Conservation (phyloP, 2,113 vertebrate genomes). For the Siniperca chuatsi region DNA sequence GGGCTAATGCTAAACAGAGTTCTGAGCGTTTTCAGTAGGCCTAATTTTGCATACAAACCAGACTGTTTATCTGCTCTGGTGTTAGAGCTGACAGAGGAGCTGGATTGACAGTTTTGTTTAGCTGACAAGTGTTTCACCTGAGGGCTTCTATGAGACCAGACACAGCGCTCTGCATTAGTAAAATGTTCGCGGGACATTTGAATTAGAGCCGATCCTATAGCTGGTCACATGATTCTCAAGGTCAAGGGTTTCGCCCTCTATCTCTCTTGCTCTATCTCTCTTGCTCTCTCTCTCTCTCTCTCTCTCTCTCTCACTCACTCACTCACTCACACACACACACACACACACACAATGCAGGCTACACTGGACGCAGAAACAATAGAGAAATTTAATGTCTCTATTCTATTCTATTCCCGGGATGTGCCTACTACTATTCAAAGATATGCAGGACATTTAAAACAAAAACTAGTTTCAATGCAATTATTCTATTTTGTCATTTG, state of each 20-base stretch:
- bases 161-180: slow-evolving; percentile 23
- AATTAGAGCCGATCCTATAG: not conserved
- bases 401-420: not conserved
- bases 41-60: not conserved
- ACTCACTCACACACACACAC: slow-evolving; percentile 8
- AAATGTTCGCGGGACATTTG: slow-evolving; percentile 29
- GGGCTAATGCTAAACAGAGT: no score
- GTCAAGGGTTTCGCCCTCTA: slow-evolving; percentile 70
- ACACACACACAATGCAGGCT: not conserved
- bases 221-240: slow-evolving; percentile 63
- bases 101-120: not conserved
- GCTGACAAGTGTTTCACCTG: not conserved
- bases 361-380: slow-evolving; percentile 12
- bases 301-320: not conserved
- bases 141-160: not conserved
- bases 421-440: not conserved
- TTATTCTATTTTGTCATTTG: not conserved
- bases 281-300: not conserved
- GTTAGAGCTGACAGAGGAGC: not conserved
- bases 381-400: not conserved
- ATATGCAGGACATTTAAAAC: not conserved
- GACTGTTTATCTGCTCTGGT: not conserved
- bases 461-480: not conserved
- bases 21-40: not conserved
- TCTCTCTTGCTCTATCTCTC: no score